Percentiles rank a stretch among this genome's conserved stretches.
Conservation (phyloP, 2,113 vertebrate species). For the Stercorarius parasiticus region DNA sequence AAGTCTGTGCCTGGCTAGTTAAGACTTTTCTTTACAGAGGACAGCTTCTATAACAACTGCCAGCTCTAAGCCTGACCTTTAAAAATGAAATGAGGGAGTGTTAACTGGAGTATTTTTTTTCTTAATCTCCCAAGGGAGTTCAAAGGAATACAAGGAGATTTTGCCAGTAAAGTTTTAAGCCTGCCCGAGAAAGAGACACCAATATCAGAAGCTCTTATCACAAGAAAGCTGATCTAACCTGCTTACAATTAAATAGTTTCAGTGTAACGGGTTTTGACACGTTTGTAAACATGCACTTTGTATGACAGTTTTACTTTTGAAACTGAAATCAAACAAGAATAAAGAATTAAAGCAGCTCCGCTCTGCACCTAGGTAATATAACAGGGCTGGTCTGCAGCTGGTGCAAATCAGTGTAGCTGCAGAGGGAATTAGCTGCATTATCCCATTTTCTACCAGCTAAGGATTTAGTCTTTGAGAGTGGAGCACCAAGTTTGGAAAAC, state of each 20-base stretch:
- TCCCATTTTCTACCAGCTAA: not conserved
- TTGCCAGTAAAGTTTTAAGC: constrained; percentile 45
- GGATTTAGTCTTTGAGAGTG: not conserved
- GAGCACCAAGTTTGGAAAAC: not conserved
- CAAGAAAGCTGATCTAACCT: constrained; percentile 8
- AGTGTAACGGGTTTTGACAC: not conserved
- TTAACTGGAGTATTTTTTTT: constrained; percentile 31
- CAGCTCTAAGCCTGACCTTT: constrained; percentile 66
- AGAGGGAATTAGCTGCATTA: not conserved
- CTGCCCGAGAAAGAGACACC: constrained; percentile 13
- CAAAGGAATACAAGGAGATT: constrained; percentile 47
- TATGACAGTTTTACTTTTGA: not conserved
- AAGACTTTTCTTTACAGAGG: constrained; percentile 74
- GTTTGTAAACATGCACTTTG: not conserved
- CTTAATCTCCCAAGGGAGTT: constrained; percentile 33
- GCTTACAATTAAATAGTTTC: not conserved
- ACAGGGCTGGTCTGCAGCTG: not conserved
- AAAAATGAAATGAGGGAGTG: constrained; percentile 62
- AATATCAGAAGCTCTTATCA: constrained; percentile 24
- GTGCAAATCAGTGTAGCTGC: not conserved
- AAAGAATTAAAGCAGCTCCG: not conserved
- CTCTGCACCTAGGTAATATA: not conserved
- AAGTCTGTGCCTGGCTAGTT: constrained; percentile 72
- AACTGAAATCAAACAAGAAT: not conserved
- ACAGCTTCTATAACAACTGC: constrained; percentile 72